Evolutionary conservation across 2,113 vertebrate genomes (phyloP).

Genomic region (Sylvia atricapilla): DNA sequence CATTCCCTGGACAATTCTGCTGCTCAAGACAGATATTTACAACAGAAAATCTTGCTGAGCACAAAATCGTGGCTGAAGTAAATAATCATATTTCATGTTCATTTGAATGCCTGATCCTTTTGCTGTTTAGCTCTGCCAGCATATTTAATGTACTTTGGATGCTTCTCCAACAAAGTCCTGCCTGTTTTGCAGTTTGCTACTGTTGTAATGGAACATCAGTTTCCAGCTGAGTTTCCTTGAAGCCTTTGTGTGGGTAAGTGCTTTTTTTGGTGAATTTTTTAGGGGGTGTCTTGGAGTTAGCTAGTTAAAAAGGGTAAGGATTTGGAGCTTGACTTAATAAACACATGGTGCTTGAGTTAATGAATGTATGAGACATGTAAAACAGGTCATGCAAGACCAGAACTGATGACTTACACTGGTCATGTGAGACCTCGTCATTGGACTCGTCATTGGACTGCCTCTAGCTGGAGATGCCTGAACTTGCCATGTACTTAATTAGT

Average conservation of each 20-base stretch:
- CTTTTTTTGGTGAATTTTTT: neutral
- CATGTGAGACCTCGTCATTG: neutral
- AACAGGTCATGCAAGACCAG: neutral
- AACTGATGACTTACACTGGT: neutral
- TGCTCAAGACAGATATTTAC: neutral
- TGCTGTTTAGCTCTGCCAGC: neutral
- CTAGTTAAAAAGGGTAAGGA: neutral
- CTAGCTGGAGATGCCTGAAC: neutral
- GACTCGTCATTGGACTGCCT: neutral
- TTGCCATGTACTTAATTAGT: neutral
- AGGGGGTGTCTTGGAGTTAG: neutral
- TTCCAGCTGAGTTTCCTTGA: neutral
- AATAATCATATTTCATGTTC: neutral
- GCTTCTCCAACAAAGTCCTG: neutral
- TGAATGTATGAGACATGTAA: neutral
- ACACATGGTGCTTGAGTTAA: neutral
- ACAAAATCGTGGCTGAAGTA: neutral
- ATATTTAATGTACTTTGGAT: neutral
- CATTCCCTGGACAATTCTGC: neutral
- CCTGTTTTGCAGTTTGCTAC: neutral
- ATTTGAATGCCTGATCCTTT: neutral
- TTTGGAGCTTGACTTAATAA: neutral
- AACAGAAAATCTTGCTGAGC: neutral
- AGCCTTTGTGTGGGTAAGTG: conserved; percentile 26
- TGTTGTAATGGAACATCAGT: neutral